These are phyloP conservation scores for Dermochelys coriacea DNA, from an alignment of 2,797 vertebrate genomes.

Conservation along the genomic window DNA sequence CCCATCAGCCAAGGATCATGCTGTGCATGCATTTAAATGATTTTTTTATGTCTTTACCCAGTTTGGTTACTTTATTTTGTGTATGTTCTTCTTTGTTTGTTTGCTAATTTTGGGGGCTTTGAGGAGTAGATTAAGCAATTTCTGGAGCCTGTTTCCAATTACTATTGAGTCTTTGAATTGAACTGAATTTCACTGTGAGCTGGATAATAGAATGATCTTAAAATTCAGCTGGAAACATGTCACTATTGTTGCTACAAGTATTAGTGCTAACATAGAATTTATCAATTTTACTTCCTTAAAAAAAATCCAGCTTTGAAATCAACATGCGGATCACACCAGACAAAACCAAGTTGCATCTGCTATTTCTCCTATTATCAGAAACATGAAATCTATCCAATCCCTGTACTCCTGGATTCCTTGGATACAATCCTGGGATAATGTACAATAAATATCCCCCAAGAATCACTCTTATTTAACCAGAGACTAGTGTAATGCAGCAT, in stretches of 20 bases:
- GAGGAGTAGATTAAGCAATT: conserved; percentile 50
- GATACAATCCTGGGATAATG: not conserved
- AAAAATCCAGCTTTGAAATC: conserved; percentile 1
- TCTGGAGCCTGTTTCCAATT: conserved; percentile 61
- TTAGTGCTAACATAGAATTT: conserved; percentile 66
- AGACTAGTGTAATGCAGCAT: not conserved
- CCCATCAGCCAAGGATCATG: conserved; percentile 57
- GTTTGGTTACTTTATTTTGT: conserved; percentile 59
- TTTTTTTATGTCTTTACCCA: conserved; percentile 64
- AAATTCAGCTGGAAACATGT: conserved; percentile 62
- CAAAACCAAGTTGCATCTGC: not conserved
- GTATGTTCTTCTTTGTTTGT: conserved; percentile 64
- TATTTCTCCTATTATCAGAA: conserved; percentile 11
- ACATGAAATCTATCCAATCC: conserved; percentile 7
- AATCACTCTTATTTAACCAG: not conserved
- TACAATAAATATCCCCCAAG: not conserved
- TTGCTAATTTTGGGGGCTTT: conserved; percentile 72
- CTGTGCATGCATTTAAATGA: conserved; percentile 69
- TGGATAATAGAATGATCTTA: conserved; percentile 63
- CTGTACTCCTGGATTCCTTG: not conserved
- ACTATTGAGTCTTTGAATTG: conserved; percentile 67
- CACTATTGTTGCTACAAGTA: conserved; percentile 59
- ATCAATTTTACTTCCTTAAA: conserved; percentile 58
- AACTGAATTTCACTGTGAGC: conserved; percentile 64
- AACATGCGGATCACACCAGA: not conserved